Base-by-base conservation (phyloP, 1,140 invertebrate species). In the Nebria ingens region DNA sequence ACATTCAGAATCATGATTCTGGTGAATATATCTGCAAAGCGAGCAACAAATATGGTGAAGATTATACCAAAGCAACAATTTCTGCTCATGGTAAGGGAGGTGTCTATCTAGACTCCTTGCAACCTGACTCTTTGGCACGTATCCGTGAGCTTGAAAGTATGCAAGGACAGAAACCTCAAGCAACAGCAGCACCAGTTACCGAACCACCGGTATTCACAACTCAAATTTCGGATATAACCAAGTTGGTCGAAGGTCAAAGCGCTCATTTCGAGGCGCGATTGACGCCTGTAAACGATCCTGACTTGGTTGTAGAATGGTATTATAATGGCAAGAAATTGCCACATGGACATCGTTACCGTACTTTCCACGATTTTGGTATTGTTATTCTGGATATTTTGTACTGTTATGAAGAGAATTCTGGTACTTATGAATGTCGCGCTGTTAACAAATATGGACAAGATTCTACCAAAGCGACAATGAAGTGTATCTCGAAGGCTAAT, bases 281-380 rank as follows among this genome's bases (percentile, higher is more conserved):
- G 21, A 90, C 88, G 19, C 94, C 94, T 11, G 82, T 93, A 1
- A 89, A 85, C 55, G 94, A 97, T 77, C 93, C 94, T 17, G 89
- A 94, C 63, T 77, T 97, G 54, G 86, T 86, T 64, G 92, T 98
- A 4, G 91, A 95, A 71, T 97, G 93, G 93, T 93, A 87, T 65
- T 93, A 90, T 64, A 93, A 97, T 70, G 92, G 91, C 52, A 89
- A 93, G 70, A 92, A 92, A 68, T 73, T 96, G 59, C 87, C 89
- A 0, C 86, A 89, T 69, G 93, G 93, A 20, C 93, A 97, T 74
- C 84, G 93, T 56, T 97, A 93, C 68, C 83, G 92, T 62, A 96
- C 92, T 49, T 93, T 95, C 84, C 92, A 97, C 68, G 94, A 98
- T 68, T 97, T 98, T 73, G 93, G 88, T 57, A 93, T 96, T 67